Conservation (phyloP, 2,888 invertebrate genomes). For the Lordiphosa andalusiaca region DNA sequence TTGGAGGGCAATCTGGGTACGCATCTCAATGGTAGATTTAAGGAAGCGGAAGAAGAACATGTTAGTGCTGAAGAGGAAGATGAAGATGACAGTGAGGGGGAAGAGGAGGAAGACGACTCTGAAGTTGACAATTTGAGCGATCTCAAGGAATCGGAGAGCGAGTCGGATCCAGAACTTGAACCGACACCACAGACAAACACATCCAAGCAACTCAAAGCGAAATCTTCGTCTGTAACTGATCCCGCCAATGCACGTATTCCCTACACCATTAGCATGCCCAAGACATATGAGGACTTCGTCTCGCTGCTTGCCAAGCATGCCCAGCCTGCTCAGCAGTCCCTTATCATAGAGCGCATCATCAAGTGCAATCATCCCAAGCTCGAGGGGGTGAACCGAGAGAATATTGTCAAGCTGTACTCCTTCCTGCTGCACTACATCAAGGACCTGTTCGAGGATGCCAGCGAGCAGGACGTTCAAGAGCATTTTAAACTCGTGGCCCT, state of each 20-base stretch:
- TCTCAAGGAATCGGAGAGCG: slow-evolving; percentile 77
- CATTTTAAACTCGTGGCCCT: slow-evolving; percentile 84
- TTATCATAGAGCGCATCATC: slow-evolving; percentile 89
- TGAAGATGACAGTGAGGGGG: slow-evolving; percentile 41
- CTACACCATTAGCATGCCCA: slow-evolving; percentile 83
- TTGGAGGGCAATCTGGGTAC: slow-evolving; percentile 71
- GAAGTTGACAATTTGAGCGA: slow-evolving; percentile 79
- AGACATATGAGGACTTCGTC: slow-evolving; percentile 84
- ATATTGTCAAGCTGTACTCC: slow-evolving; percentile 87
- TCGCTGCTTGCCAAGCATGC: slow-evolving; percentile 84
- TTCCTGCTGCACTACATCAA: slow-evolving; percentile 89
- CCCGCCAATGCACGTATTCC: slow-evolving; percentile 79
- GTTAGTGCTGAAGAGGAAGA: slow-evolving; percentile 69
- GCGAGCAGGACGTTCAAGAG: slow-evolving; percentile 80
- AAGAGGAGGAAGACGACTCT: slow-evolving; percentile 68
- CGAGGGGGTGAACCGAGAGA: slow-evolving; percentile 88
- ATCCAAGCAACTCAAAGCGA: slow-evolving; percentile 10
- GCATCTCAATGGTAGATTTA: slow-evolving; percentile 42
- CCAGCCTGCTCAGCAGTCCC: slow-evolving; percentile 83
- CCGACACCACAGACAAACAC: background rate
- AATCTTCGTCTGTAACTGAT: slow-evolving; percentile 1
- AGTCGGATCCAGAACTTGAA: slow-evolving; percentile 74
- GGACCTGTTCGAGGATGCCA: slow-evolving; percentile 82
- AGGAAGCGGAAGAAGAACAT: slow-evolving; percentile 29
- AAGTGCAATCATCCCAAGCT: slow-evolving; percentile 93